Evolutionary conservation across 2,113 vertebrate species (phyloP).

Genomic region (Sceloporus tristichus): DNA sequence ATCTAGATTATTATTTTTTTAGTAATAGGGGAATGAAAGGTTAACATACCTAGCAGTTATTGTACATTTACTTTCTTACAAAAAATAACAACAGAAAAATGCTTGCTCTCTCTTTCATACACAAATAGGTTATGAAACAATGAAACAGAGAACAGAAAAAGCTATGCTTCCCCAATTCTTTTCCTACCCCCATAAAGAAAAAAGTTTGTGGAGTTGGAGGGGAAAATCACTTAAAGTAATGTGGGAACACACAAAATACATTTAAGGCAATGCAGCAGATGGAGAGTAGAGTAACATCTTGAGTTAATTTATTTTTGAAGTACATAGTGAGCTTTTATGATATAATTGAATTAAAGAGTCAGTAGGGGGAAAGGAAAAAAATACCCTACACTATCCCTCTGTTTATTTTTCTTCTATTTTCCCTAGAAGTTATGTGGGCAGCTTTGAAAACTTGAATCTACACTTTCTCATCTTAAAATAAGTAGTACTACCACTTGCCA

Average conservation of each 20-base stretch:
- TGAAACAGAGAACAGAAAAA: constrained; percentile 57
- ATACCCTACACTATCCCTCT: constrained; percentile 46
- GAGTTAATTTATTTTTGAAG: constrained; percentile 83
- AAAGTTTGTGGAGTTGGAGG: constrained; percentile 68
- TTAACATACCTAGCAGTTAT: constrained; percentile 46
- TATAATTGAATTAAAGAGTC: constrained; percentile 81
- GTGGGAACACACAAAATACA: constrained; percentile 66
- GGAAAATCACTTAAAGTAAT: constrained; percentile 73
- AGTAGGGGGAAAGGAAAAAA: constrained; percentile 43
- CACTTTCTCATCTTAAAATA: neutral
- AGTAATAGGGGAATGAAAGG: constrained; percentile 36
- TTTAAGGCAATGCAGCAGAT: constrained; percentile 80
- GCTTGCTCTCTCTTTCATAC: neutral
- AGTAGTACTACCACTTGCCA: too few relatives aligned
- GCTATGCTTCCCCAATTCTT: constrained; percentile 5
- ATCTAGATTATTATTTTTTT: neutral
- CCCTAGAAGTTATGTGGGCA: constrained; percentile 1
- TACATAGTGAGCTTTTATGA: constrained; percentile 75
- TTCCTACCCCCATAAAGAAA: constrained; percentile 13
- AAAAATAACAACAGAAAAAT: constrained; percentile 43
- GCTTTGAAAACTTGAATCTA: constrained; percentile 15
- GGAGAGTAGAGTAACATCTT: constrained; percentile 77
- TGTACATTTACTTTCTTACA: constrained; percentile 45
- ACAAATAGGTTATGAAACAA: constrained; percentile 73
- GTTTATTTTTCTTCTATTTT: constrained; percentile 55